phyloP scores from a whole-genome alignment of 2,797 vertebrate species.

The Coluber constrictor region DNA sequence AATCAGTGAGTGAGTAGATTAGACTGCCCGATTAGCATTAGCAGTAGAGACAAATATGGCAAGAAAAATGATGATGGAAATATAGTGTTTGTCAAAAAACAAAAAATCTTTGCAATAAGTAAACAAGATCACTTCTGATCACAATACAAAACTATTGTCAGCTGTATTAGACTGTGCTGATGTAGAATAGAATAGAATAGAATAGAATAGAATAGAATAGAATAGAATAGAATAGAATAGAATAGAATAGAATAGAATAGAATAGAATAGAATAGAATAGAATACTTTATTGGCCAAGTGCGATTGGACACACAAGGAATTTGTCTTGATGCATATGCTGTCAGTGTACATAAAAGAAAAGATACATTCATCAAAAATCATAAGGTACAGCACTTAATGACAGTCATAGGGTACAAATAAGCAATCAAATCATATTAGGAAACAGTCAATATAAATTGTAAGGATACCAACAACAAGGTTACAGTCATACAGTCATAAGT shows the following conservation, averaged over 20 bases:
- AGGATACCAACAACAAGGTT: no score
- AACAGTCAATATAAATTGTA: no score
- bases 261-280: neutral
- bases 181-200: neutral
- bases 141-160: neutral
- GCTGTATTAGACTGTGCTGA: neutral
- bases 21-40: neutral
- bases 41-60: neutral
- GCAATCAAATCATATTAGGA: no score
- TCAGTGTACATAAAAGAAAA: no score
- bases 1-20: neutral
- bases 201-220: neutral
- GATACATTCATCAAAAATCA: no score
- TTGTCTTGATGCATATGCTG: no score
- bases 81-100: neutral
- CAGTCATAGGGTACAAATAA: no score
- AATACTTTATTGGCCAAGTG: no score
- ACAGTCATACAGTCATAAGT: no score
- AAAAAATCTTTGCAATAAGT: neutral
- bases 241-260: no score
- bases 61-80: neutral
- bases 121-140: neutral
- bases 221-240: neutral
- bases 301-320: no score
- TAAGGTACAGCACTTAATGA: no score